Base-by-base conservation (phyloP, 2,888 invertebrate species). In the Thecophora atra region DNA sequence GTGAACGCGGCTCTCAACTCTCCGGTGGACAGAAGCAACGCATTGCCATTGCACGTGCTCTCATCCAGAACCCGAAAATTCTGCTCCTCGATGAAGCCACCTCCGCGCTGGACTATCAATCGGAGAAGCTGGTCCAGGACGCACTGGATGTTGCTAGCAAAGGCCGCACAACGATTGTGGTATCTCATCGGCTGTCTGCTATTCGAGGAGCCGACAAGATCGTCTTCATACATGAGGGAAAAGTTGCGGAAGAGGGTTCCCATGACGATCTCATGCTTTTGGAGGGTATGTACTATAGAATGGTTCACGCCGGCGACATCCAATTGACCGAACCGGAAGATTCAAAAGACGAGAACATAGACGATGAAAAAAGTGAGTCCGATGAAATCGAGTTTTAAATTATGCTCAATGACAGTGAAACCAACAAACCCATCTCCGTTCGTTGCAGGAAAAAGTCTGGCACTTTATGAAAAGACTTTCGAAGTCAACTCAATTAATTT, bases 11-110 rank as follows among this genome's bases (percentile, higher is more conserved):
- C 0, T 91, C 93, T 0, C 94, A 94, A 77, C 84, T 95, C 0
- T 93, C 93, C 0, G 95, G 95, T 1, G 95, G 95, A 0, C 95
- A 95, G 82, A 94, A 94, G 79, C 95, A 95, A 82, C 89, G 94
- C 58, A 93, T 95, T 74, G 95, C 95, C 28, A 94, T 96, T 74
- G 95, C 95, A 0, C 88, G 95, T 54, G 95, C 95, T 0, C 86
- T 96, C 30, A 91, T 95, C 24, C 88, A 93, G 75, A 89, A 91
- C 78, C 95, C 95, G 0, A 91, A 90, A 78, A 92, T 96, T 75
- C 87, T 93, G 19, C 87, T 93, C 0, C 86, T 93, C 63, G 95
- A 95, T 80, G 95, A 95, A 84, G 95, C 94, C 0, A 96, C 96
- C 0, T 95, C 94, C 0, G 95, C 95, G 0, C 86, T 95, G 76